Base-by-base conservation (phyloP, 2,113 vertebrate species). In the Ramphastos sulfuratus region DNA sequence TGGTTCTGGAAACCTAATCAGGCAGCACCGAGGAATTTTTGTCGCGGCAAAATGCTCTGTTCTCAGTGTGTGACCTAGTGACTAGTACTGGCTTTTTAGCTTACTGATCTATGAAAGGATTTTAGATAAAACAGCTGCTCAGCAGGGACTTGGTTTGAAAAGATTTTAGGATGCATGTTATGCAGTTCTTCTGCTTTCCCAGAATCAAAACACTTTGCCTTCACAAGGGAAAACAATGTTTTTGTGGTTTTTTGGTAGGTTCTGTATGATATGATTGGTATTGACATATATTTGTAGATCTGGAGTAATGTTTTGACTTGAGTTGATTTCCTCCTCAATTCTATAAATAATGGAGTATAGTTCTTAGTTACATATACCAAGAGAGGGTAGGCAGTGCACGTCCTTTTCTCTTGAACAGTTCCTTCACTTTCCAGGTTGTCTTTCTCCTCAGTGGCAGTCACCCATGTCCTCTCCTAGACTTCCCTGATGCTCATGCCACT, bases 91-190 rank as follows among this genome's bases (percentile, higher is more conserved):
- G 44, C 75, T 72, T 95, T 94, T 90, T 86, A 82, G 73, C 85
- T 92, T 59, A 67, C 44, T 88, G 76, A 89, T 85, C 78, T 95
- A 23, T 79, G 73, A 95, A 90, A 77, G 81, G 42, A 65, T 92
- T 95, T 93, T 75, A 75, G 80, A 93, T 95, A 78, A 78, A 69
- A 90, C 46, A 71, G 48, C 42, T 85, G 44, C 54, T 82, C 86
- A 76, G 33, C 65, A 66, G 80, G 80, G 78, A 83, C 27, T 56
- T 60, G 4, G 30, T 55, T 69, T 84, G 76, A 64, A 94, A 90
- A 79, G 42, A 58, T 60, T 87, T 89, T 78, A 60, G 61, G 12
- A 84, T 75, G 20, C 39, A 50, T 28, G 18, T 92, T 82, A 23
- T 3, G 39, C 31, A 24, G 27, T 58, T 71, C 69, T 91, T 89